Percentiles rank a stretch among this genome's conserved stretches.
Conservation (phyloP, 2,888 invertebrate genomes). For the Tricholauxania praeusta region DNA sequence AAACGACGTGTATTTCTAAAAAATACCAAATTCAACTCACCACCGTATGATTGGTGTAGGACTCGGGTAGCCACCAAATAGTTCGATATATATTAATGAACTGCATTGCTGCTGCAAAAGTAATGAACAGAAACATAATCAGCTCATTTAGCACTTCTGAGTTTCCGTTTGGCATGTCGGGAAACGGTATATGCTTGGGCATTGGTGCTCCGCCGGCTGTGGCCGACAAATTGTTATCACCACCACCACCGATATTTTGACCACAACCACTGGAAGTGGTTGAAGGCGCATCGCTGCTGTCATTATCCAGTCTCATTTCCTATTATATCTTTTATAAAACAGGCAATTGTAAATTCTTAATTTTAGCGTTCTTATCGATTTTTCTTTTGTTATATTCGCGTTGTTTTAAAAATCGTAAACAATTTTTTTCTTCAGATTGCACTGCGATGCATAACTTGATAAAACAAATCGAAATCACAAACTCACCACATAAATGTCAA, state of each 20-base stretch:
- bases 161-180: conserved; percentile 80
- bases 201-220: conserved; percentile 47
- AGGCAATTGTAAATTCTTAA: no score
- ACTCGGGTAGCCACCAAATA: conserved; percentile 97
- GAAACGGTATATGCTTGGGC: conserved; percentile 85
- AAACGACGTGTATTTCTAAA: no score
- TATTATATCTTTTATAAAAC: conserved; percentile 26
- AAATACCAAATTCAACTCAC: conserved; percentile 70
- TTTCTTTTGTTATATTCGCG: no score
- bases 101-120: conserved; percentile 86
- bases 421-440: neutral
- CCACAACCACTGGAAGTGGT: conserved; percentile 26
- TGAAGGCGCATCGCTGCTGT: conserved; percentile 20
- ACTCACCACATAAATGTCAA: no score
- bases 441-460: no score
- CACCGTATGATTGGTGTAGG: conserved; percentile 88
- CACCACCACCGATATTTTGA: conserved; percentile 26
- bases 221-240: neutral
- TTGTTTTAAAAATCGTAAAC: conserved; percentile 1
- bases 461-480: no score
- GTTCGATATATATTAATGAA: conserved; percentile 95
- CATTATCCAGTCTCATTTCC: conserved; percentile 45
- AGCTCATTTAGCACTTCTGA: conserved; percentile 88
- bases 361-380: no score
- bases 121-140: conserved; percentile 84